phyloP scores from a whole-genome alignment of 2,888 invertebrate genomes.

The Digitonthophagus gazella region DNA sequence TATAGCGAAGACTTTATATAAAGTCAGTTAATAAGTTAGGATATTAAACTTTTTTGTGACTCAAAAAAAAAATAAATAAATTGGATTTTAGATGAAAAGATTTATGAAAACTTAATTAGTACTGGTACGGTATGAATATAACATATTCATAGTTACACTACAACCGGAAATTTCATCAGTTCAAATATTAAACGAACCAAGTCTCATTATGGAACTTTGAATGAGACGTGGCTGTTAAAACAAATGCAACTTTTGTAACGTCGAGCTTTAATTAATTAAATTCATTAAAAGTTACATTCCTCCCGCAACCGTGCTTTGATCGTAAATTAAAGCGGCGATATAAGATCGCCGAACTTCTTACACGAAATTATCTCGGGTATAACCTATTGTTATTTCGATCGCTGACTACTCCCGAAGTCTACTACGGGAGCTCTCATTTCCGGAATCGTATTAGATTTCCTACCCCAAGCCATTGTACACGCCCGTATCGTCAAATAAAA shows the following conservation, averaged over 20 bases:
- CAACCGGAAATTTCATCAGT: no score
- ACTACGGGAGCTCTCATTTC: background rate
- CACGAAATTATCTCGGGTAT: background rate
- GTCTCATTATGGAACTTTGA: no score
- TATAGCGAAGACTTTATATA: no score
- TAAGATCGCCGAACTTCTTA: background rate
- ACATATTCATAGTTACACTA: no score
- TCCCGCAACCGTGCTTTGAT: background rate
- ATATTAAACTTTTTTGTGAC: no score
- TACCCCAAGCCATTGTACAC: background rate
- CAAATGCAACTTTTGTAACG: background rate
- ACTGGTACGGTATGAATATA: no score
- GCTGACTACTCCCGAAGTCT: background rate
- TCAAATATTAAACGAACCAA: no score
- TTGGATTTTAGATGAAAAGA: no score
- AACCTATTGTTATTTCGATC: background rate
- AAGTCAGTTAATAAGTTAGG: no score
- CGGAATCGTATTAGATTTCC: background rate
- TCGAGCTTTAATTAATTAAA: background rate
- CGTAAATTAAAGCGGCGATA: background rate
- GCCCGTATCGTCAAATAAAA: background rate
- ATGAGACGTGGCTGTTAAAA: no score
- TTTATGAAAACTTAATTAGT: no score
- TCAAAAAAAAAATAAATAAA: no score
- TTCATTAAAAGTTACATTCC: background rate